phyloP scores from a whole-genome alignment of 2,888 invertebrate species.

The Calliphora vomitoria region DNA sequence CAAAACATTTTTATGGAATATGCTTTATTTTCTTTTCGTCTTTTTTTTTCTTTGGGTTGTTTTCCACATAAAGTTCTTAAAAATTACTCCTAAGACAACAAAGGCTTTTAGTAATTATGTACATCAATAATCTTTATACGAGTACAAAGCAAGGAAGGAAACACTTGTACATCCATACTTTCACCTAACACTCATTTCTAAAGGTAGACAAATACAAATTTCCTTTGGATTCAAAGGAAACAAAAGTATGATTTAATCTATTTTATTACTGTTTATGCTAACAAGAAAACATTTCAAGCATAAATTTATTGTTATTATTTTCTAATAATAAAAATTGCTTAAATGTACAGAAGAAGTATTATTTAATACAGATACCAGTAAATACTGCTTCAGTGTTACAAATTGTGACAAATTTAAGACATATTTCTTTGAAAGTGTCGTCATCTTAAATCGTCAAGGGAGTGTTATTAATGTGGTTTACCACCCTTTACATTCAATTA shows the following conservation, averaged over 20 bases:
- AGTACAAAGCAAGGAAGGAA: not conserved
- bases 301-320: conserved; percentile 19
- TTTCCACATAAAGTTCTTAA: not conserved
- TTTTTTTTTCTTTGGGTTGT: not conserved
- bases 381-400: not conserved
- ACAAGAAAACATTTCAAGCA: not conserved
- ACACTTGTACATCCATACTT: not conserved
- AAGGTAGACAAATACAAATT: conserved; percentile 3
- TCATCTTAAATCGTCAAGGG: not conserved
- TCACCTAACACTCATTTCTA: conserved; percentile 31
- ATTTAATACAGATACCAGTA: not conserved
- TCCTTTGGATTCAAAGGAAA: not conserved
- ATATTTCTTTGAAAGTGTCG: not conserved
- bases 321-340: conserved; percentile 3
- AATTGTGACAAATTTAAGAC: not conserved
- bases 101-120: not conserved
- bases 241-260: conserved; percentile 23
- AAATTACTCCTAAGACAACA: not conserved
- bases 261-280: not conserved
- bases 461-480: not conserved
- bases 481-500: not conserved
- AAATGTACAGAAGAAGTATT: not conserved
- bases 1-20: conserved; percentile 26
- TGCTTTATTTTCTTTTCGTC: conserved; percentile 11
- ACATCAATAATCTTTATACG: not conserved